Evolutionary conservation across 92 coral and sea anemone species (phyloP), one percentile per base, ranked within the genome.

Genomic region (Palythoa caribaeorum): DNA sequence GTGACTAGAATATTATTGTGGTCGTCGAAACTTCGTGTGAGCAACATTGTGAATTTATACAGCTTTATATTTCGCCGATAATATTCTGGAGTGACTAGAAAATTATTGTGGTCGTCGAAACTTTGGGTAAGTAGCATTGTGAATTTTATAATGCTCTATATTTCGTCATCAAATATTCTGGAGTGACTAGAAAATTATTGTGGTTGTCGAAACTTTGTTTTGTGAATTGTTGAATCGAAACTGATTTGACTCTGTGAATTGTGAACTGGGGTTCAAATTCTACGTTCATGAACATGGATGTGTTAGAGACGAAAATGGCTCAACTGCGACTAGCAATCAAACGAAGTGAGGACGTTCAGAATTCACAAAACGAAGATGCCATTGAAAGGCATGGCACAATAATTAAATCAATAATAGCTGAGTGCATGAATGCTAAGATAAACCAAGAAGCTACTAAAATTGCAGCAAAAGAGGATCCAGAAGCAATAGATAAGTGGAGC

Each of bases 401-500:
- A n/a, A 71, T 71, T 40, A 71, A 71, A 9, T 71, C 44, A 15
- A 40, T 71, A 38, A 71, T 71, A 6, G 76, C 76, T n/a, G 76
- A 71, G 54, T 47, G 48, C 51, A 48, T n/a, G 51, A 73, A 19
- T 48, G 77, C 77, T 38, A 73, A 73, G 40, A 73, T 73, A 35
- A 48, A 15, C 54, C 9, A 73, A 39, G 77, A 73, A 50, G 77
- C 55, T 14, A 73, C 19, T 17, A 73, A 48, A 40, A 73, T 73
- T 73, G 77, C 77, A 39, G 77, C 48, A 36, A 73, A 73, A 73
- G 76, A 71, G 12, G 76, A 71, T 71, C 44, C 44, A 40, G 76
- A 71, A 71, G 76, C 62, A 55, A 55, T 60, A 60, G 19, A 14
- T 60, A 17, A 60, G 7, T 60, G 68, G 68, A 60, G 68, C 68